Conservation (phyloP, 2,797 vertebrate species). For the Amblyopsis hoosieri region DNA sequence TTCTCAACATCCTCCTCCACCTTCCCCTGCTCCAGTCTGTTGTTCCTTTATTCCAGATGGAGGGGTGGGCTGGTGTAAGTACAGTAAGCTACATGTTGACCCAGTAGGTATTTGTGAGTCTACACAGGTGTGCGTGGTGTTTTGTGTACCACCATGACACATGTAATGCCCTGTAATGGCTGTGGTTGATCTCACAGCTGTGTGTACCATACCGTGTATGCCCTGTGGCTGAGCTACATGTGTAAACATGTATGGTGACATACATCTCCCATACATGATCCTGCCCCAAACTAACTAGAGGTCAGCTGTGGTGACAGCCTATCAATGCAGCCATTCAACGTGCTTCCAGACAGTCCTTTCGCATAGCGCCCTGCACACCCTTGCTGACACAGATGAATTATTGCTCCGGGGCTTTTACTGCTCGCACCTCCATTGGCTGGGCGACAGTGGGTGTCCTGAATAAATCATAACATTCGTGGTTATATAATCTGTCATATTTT, state of each 20-base stretch:
- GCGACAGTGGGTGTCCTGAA: constrained; percentile 33
- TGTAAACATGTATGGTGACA: constrained; percentile 1
- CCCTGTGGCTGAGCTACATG: no score
- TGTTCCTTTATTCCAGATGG: no score
- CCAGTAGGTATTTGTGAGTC: no score
- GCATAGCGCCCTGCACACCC: constrained; percentile 35
- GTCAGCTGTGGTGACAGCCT: constrained; percentile 14
- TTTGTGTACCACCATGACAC: constrained; percentile 13
- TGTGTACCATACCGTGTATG: no score
- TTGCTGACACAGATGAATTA: constrained; percentile 59
- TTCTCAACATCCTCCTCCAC: no score
- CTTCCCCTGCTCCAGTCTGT: no score
- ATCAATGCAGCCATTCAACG: constrained; percentile 34
- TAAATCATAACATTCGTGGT: constrained; percentile 33
- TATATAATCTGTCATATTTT: constrained; percentile 1
- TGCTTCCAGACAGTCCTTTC: constrained; percentile 27
- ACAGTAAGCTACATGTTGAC: no score
- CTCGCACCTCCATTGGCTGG: constrained; percentile 1
- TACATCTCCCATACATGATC: constrained; percentile 8
- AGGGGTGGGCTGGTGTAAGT: no score
- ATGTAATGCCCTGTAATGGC: constrained; percentile 26
- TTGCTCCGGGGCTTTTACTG: constrained; percentile 21
- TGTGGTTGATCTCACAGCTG: no score
- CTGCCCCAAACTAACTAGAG: constrained; percentile 18
- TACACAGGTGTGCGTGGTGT: no score